Conservation (phyloP, 1,140 invertebrate genomes). For the Orchesella cincta region DNA sequence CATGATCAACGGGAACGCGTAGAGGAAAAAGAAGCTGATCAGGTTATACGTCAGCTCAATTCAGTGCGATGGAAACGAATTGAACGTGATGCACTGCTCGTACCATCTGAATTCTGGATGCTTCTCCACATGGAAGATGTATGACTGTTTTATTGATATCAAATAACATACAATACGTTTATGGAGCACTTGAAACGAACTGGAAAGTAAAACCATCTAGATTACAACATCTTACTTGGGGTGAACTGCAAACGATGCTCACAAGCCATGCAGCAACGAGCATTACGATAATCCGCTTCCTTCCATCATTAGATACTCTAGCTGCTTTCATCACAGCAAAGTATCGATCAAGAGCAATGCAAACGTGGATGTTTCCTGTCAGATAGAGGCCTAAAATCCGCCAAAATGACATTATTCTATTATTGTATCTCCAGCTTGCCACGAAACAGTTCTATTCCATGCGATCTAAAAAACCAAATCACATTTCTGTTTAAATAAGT, state of each 20-base stretch:
- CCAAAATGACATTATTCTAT: conserved; percentile 55
- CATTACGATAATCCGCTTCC: conserved; percentile 56
- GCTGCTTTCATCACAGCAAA: conserved; percentile 79
- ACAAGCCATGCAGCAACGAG: conserved; percentile 56
- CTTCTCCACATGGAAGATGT: conserved; percentile 76
- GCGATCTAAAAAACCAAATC: conserved; percentile 69
- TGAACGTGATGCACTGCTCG: conserved; percentile 78
- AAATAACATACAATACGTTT: no score
- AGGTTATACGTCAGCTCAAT: conserved; percentile 74
- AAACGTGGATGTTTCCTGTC: conserved; percentile 55
- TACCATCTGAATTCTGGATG: conserved; percentile 76
- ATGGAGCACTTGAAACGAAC: no score
- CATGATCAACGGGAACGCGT: conserved; percentile 76
- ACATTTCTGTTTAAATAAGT: neutral
- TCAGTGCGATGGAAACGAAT: conserved; percentile 66
- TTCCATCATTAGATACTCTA: conserved; percentile 67
- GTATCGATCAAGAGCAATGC: conserved; percentile 50
- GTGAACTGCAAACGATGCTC: conserved; percentile 56
- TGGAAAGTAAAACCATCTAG: no score
- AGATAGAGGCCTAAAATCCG: conserved; percentile 56
- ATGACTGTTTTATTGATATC: no score
- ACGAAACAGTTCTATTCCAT: conserved; percentile 79
- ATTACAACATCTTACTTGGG: conserved; percentile 60
- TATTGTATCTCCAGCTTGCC: conserved; percentile 62
- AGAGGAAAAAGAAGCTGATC: conserved; percentile 80